Evolutionary conservation across 2,888 invertebrate species (phyloP).

Genomic region (Drosophila kuntzei): DNA sequence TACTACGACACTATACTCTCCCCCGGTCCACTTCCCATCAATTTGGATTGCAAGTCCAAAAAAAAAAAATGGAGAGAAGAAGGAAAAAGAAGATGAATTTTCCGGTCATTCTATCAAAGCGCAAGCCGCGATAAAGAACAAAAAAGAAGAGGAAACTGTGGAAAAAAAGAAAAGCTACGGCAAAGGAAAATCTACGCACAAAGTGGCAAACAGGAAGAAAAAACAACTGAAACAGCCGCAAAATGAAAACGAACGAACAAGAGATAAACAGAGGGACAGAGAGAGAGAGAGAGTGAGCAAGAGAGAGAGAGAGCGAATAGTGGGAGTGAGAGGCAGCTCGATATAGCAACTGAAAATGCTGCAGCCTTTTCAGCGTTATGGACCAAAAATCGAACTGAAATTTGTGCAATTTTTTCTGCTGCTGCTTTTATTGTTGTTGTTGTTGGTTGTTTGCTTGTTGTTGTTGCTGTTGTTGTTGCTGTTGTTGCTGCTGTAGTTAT

Average conservation of each 20-base stretch:
- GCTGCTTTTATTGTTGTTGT: constrained; percentile 33
- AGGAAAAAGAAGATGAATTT: constrained; percentile 37
- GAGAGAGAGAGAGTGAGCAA: constrained; percentile 24
- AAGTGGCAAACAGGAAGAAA: constrained; percentile 65
- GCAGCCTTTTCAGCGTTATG: constrained; percentile 60
- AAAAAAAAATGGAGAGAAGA: constrained; percentile 7
- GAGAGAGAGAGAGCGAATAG: background rate
- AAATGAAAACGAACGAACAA: constrained; percentile 19
- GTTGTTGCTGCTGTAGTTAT: constrained; percentile 34
- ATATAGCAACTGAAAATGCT: constrained; percentile 49
- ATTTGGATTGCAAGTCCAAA: constrained; percentile 49
- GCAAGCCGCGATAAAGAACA: constrained; percentile 50
- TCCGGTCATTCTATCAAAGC: constrained; percentile 58
- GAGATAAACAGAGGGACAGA: constrained; percentile 19
- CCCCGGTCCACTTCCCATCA: background rate
- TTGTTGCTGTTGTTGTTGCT: constrained; percentile 27
- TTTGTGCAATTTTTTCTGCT: constrained; percentile 54
- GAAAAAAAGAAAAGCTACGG: constrained; percentile 39
- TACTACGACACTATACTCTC: background rate
- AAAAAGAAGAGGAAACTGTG: constrained; percentile 28
- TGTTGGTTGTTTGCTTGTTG: constrained; percentile 11
- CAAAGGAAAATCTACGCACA: constrained; percentile 72
- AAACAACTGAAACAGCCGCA: constrained; percentile 15
- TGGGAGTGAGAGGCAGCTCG: constrained; percentile 4
- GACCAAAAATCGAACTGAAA: constrained; percentile 78